Base-by-base conservation (phyloP, 2,113 vertebrate species). In the Aegotheles bennettii region DNA sequence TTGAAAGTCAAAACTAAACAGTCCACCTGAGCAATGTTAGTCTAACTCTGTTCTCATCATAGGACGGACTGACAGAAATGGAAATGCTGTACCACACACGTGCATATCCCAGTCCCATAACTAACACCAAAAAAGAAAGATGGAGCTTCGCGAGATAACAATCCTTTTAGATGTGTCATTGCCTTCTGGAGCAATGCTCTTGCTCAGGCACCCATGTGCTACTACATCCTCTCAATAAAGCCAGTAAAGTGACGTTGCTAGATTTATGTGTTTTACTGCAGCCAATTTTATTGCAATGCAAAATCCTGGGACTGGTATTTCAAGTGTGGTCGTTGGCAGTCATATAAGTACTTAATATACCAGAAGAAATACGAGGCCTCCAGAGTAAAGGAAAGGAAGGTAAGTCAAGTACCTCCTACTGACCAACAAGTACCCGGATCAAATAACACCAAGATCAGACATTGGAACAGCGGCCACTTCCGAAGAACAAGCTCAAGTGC, bases 21-120 rank as follows among this genome's bases (percentile, higher is more conserved):
- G 70, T 15, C 61, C 38, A 86, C 65, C 65, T 88, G 63, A 59
- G 71, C 71, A 50, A 16, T 10, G 45, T 11, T 36, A 59, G 35
- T 2, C 7, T 24, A 16, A 12, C 5, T 7, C 10, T 51, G 53
- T 15, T 14, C 10, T 65, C 19, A 16, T 1, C 63, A 18, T 1
- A 6, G 56, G 13, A 36, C 67, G 35, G 26, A 13, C 48, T 15
- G 23, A 18, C 17, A 48, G 61, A 36, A 68, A 59, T 11, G 38
- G 47, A 18, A 81, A 23, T 0, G 0, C 31, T 13, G 10, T 36
- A 19, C 5, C 71, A 29, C 3, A 5, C 35, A 4, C 7, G 3
- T 7, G n/a, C 26, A 3, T 29, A 16, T 16, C 48, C 70, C 67
- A 24, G 29, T 3, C 69, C 9, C 25, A 1, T 1, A 70, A 40